Evolutionary conservation across 2,888 invertebrate species (phyloP).

Genomic region (Maniola hyperantus): DNA sequence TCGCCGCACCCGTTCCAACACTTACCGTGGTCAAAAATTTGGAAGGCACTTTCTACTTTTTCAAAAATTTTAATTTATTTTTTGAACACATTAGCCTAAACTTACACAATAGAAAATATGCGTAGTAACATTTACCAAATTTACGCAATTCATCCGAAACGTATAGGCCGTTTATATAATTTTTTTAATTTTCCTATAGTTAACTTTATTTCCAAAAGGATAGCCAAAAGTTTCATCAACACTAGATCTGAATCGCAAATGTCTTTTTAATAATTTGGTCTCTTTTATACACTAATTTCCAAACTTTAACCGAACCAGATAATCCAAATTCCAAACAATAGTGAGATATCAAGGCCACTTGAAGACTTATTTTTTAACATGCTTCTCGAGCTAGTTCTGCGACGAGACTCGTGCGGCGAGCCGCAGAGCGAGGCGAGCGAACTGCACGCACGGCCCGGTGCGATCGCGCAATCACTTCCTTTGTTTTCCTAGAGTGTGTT

Average conservation of each 20-base stretch:
- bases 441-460: not conserved
- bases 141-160: slow-evolving; percentile 80
- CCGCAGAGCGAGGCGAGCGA: slow-evolving; percentile 35
- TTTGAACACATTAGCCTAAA: slow-evolving; percentile 90
- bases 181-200: slow-evolving; percentile 67
- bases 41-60: slow-evolving; percentile 93
- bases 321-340: slow-evolving; percentile 77
- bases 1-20: slow-evolving; percentile 84
- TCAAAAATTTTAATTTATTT: slow-evolving; percentile 81
- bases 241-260: slow-evolving; percentile 75
- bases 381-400: slow-evolving; percentile 64
- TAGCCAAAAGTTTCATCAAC: slow-evolving; percentile 80
- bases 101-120: slow-evolving; percentile 83
- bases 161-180: slow-evolving; percentile 78
- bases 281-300: slow-evolving; percentile 77
- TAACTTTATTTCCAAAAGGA: slow-evolving; percentile 79
- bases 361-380: slow-evolving; percentile 77
- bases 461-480: not conserved
- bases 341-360: slow-evolving; percentile 82
- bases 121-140: slow-evolving; percentile 83
- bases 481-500: not conserved
- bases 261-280: slow-evolving; percentile 76
- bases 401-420: slow-evolving; percentile 61
- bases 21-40: slow-evolving; percentile 84
- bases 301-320: slow-evolving; percentile 77